Evolutionary conservation across 2,797 vertebrate genomes (phyloP).

Genomic region (Pangasius larnaudii): DNA sequence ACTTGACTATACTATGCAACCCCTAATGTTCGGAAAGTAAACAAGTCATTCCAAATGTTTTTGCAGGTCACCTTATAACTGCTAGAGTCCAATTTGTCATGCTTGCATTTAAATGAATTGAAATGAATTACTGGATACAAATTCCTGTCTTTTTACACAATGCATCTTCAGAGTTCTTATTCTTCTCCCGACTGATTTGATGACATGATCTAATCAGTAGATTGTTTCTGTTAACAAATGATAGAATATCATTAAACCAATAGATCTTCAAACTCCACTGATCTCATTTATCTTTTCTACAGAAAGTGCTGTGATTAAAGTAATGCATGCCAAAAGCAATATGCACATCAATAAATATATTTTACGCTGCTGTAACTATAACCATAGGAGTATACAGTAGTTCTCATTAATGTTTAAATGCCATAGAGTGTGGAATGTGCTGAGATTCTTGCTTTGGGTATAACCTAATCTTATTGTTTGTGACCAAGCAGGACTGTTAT

Average conservation of each 20-base stretch:
- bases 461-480: neutral
- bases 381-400: neutral
- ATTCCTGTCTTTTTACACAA: neutral
- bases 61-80: neutral
- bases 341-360: slow-evolving; percentile 24
- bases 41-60: neutral
- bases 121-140: neutral
- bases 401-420: slow-evolving; percentile 36
- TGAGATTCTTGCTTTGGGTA: neutral
- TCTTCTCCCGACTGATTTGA: neutral
- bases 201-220: neutral
- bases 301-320: slow-evolving; percentile 29
- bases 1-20: neutral
- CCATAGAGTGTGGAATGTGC: slow-evolving; percentile 17
- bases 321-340: slow-evolving; percentile 12
- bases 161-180: neutral
- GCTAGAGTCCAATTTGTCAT: neutral
- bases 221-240: neutral
- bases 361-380: neutral
- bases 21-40: neutral
- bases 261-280: neutral
- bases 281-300: neutral
- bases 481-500: slow-evolving; percentile 17
- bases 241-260: neutral
- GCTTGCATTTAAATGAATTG: neutral